These are phyloP conservation scores for Indicator indicator DNA, from an alignment of 2,113 vertebrate species.

Conservation along the genomic window DNA sequence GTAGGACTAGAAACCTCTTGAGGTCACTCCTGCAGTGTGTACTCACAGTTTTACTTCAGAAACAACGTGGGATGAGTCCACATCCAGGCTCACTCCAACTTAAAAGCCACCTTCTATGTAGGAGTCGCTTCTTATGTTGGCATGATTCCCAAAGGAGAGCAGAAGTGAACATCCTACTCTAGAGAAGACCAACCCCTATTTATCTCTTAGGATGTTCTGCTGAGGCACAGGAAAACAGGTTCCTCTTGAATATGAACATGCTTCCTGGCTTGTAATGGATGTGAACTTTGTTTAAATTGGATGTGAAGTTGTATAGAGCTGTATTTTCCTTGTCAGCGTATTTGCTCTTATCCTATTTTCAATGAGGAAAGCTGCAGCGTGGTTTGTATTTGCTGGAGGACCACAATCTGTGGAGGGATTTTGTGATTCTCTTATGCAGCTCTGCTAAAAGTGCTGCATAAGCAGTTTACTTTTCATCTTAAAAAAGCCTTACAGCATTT, in stretches of 20 bases:
- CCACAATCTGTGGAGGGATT: not conserved
- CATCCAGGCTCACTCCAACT: not conserved
- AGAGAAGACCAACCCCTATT: not conserved
- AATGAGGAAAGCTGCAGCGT: not conserved
- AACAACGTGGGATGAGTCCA: not conserved
- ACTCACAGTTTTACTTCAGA: not conserved
- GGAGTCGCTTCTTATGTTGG: not conserved
- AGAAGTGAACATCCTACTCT: not conserved
- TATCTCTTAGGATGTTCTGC: constrained; percentile 21
- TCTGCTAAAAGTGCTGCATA: constrained; percentile 38
- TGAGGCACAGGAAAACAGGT: not conserved
- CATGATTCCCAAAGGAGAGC: not conserved
- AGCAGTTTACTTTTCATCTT: constrained; percentile 43
- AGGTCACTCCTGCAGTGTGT: not conserved
- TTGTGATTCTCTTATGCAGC: not conserved
- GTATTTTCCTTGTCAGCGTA: constrained; percentile 24
- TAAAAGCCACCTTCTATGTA: not conserved
- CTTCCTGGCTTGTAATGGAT: constrained; percentile 31
- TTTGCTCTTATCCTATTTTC: constrained; percentile 57
- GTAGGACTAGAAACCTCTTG: not conserved
- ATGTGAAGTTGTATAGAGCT: constrained; percentile 3
- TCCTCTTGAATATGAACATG: constrained; percentile 10
- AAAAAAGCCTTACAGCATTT: constrained; percentile 36
- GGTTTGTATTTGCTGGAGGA: constrained; percentile 37
- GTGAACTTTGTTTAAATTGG: constrained; percentile 52